Evolutionary conservation across 2,797 vertebrate genomes (phyloP).

Genomic region (Neomorphus geoffroyi): DNA sequence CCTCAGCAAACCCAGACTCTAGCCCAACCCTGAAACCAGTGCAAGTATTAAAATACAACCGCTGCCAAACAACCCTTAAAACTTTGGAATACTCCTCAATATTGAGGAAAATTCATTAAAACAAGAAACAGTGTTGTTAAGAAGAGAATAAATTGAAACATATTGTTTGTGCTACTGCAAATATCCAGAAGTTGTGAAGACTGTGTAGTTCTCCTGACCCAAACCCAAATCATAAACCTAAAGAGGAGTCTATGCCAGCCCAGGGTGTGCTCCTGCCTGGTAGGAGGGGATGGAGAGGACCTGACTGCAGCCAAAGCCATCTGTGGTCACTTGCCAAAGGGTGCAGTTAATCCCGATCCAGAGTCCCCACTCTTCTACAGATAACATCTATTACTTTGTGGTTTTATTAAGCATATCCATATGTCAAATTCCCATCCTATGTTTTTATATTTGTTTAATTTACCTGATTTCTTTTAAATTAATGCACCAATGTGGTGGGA

Average conservation of each 20-base stretch:
- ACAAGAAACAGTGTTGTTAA: background rate
- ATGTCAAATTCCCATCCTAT: rapidly evolving
- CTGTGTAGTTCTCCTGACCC: background rate
- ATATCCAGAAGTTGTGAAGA: background rate
- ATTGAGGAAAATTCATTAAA: background rate
- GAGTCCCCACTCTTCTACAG: rapidly evolving
- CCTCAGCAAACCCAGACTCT: background rate
- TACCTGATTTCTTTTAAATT: background rate
- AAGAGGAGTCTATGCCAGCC: background rate
- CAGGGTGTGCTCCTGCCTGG: background rate
- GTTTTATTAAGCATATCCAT: background rate
- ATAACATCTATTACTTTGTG: rapidly evolving
- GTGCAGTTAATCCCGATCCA: too few relatives aligned
- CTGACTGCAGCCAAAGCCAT: too few relatives aligned
- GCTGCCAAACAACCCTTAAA: background rate
- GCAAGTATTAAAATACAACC: rapidly evolving
- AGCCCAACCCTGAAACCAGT: background rate
- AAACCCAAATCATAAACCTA: background rate
- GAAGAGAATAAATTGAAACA: background rate
- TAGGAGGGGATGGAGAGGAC: background rate
- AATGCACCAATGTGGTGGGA: rapidly evolving
- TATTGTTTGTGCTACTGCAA: rapidly evolving
- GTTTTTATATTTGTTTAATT: background rate
- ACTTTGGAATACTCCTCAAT: rapidly evolving
- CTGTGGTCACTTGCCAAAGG: rapidly evolving